Conservation (phyloP, 1,140 invertebrate genomes). For the Neomicropteryx cornuta region DNA sequence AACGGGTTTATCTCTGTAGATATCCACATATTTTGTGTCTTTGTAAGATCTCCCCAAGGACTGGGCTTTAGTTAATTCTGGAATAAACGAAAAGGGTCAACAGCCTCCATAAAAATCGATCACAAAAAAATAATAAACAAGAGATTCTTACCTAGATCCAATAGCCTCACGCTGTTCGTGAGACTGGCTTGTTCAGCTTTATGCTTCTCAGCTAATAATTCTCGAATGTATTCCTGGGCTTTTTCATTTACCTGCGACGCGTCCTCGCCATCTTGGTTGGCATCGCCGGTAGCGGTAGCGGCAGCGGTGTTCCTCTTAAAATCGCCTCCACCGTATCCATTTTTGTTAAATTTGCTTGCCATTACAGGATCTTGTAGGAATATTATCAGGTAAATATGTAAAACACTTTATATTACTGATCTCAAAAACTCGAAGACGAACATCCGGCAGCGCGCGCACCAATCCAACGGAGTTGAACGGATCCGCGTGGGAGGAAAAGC, state of each 20-base stretch:
- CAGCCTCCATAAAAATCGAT: constrained; percentile 8
- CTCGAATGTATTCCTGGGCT: constrained; percentile 63
- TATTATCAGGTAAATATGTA: no score
- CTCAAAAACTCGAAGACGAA: no score
- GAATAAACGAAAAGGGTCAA: constrained; percentile 19
- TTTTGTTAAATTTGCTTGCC: constrained; percentile 30
- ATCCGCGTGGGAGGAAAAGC: no score
- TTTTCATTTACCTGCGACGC: constrained; percentile 46
- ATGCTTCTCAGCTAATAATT: constrained; percentile 62
- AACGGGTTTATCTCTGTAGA: constrained; percentile 76
- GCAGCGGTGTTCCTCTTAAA: constrained; percentile 39
- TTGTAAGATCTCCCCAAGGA: constrained; percentile 43
- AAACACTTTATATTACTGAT: no score
- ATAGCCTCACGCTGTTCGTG: constrained; percentile 53
- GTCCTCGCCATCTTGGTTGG: constrained; percentile 38
- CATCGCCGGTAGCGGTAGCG: no score
- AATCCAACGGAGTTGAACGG: no score
- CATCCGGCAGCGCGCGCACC: no score
- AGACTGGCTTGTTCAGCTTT: constrained; percentile 56
- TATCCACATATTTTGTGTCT: constrained; percentile 67
- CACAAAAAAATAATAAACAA: no score
- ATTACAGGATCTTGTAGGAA: no score
- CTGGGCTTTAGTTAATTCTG: constrained; percentile 54
- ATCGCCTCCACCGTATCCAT: constrained; percentile 41
- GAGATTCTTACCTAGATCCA: constrained; percentile 71